These are phyloP conservation scores for Hesperophylax magnus DNA, from an alignment of 1,140 invertebrate species.

Conservation along the genomic window DNA sequence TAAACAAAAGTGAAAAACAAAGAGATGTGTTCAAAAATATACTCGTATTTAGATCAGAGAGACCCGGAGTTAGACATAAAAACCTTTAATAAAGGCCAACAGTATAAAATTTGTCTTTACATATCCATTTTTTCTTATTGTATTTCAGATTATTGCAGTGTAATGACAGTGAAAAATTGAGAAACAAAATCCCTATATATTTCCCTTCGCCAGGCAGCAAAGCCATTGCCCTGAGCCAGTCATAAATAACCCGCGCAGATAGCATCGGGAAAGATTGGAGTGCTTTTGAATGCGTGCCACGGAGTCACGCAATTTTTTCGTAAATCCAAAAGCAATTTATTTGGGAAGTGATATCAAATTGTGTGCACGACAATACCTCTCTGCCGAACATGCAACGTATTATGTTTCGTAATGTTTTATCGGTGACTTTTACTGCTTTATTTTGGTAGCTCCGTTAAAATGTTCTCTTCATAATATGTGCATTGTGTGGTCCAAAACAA, in stretches of 20 bases:
- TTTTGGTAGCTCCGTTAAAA: not conserved
- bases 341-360: conserved; percentile 9
- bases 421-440: not conserved
- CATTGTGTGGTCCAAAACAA: not conserved
- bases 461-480: not conserved
- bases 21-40: no score
- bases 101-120: not conserved
- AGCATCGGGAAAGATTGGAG: not conserved
- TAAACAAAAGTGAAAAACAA: no score
- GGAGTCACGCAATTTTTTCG: conserved; percentile 13
- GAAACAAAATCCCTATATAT: not conserved
- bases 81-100: no score
- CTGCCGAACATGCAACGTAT: not conserved
- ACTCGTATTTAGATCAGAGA: no score
- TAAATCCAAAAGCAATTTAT: conserved; percentile 29
- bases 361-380: conserved; percentile 15
- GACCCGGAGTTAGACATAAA: no score
- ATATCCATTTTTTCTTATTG: not conserved
- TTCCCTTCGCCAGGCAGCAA: not conserved
- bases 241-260: not conserved
- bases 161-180: not conserved
- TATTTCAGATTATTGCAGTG: not conserved
- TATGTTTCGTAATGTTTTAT: not conserved
- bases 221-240: not conserved
- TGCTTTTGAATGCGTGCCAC: not conserved